A percentile compares a stretch with the other conserved stretches of the same genome.
Conservation (phyloP, 2,113 vertebrate species). For the Megaptera novaeangliae region DNA sequence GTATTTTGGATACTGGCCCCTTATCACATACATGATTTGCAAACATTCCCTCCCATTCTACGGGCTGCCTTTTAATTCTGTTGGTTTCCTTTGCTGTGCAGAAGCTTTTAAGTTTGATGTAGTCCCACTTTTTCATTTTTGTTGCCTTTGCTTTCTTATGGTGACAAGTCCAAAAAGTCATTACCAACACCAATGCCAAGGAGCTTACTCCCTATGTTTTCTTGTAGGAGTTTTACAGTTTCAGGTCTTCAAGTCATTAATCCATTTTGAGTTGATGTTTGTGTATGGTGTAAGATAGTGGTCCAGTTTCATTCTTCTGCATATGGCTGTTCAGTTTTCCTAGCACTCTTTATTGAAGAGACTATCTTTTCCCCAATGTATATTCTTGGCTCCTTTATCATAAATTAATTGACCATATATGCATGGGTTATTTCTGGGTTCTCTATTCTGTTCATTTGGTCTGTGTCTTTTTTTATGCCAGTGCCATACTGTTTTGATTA, state of each 20-base stretch:
- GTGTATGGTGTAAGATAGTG: neutral
- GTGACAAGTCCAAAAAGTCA: neutral
- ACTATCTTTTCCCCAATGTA: neutral
- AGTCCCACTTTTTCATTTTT: neutral
- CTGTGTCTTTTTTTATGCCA: neutral
- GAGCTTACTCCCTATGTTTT: neutral
- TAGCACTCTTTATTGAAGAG: neutral
- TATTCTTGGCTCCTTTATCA: neutral
- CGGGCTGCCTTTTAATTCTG: neutral
- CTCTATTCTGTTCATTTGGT: neutral
- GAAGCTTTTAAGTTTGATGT: neutral
- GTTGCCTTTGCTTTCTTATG: neutral
- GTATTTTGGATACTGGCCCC: neutral
- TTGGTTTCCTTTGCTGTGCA: neutral
- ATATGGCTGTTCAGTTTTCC: neutral
- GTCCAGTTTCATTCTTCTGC: neutral
- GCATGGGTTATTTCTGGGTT: neutral
- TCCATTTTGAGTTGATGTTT: neutral
- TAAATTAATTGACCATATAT: neutral
- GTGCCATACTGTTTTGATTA: neutral
- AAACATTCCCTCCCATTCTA: neutral
- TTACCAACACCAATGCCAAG: neutral
- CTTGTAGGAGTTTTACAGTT: neutral
- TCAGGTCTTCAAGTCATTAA: neutral
- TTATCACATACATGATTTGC: neutral